These are phyloP conservation scores for Apodemus sylvaticus DNA, from an alignment of 2,113 vertebrate genomes.

Conservation along the genomic window DNA sequence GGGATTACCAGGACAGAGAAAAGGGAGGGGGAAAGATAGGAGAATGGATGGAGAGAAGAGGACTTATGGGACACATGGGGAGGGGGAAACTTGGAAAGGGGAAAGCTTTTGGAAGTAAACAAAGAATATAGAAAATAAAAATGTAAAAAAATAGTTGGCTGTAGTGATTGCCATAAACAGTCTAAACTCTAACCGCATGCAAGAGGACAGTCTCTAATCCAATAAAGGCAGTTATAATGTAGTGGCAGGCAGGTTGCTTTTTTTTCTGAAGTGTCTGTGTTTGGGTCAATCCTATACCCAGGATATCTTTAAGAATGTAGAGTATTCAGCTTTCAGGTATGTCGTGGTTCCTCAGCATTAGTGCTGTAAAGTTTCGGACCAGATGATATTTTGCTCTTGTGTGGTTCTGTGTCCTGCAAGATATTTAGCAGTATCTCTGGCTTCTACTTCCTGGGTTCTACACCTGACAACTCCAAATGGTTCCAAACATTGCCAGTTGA, in stretches of 20 bases:
- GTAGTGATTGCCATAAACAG: background rate
- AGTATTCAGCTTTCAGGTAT: background rate
- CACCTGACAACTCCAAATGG: background rate
- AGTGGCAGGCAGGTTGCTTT: background rate
- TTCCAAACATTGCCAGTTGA: background rate
- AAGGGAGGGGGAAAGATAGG: too few species aligned
- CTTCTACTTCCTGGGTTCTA: background rate
- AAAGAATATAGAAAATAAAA: too few species aligned
- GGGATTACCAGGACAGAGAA: too few species aligned
- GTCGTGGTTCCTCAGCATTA: background rate
- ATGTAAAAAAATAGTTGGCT: too few species aligned
- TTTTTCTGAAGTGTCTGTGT: background rate
- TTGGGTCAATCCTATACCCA: background rate
- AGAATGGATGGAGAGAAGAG: too few species aligned
- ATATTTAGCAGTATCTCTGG: background rate
- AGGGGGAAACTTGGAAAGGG: too few species aligned
- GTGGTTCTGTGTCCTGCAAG: background rate
- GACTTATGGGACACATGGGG: too few species aligned
- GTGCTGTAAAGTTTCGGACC: background rate
- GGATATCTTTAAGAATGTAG: conserved; percentile 3
- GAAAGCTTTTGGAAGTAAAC: too few species aligned
- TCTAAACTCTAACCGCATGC: background rate
- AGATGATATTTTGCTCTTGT: background rate
- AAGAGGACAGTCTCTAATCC: background rate
- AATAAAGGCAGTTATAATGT: background rate